These are phyloP conservation scores for Oryzias woworae DNA, from an alignment of 2,113 vertebrate genomes.

Conservation along the genomic window DNA sequence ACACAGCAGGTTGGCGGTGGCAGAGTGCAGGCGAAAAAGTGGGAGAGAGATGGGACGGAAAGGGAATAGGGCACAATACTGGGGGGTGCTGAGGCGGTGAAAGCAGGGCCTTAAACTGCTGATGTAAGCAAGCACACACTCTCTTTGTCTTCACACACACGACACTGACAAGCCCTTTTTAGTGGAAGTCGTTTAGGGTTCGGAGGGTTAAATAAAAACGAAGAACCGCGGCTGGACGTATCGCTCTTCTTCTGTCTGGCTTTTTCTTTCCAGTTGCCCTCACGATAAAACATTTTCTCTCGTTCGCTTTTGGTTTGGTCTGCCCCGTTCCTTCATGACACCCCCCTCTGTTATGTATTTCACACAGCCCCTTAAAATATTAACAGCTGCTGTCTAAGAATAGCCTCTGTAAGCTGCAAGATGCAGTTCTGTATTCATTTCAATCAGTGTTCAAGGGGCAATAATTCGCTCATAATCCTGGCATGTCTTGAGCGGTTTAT, in stretches of 20 bases:
- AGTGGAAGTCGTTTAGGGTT: constrained; percentile 62
- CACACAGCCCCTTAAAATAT: constrained; percentile 52
- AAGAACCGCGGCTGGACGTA: constrained; percentile 39
- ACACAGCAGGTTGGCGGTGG: constrained; percentile 33
- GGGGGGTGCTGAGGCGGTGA: constrained; percentile 75
- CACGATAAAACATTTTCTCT: constrained; percentile 41
- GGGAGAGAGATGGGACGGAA: constrained; percentile 62
- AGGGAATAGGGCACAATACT: constrained; percentile 64
- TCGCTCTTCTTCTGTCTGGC: constrained; percentile 38
- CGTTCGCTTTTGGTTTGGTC: constrained; percentile 8
- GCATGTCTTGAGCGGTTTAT: constrained; percentile 48
- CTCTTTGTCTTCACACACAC: constrained; percentile 38
- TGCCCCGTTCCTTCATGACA: not conserved
- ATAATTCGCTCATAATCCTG: constrained; percentile 41
- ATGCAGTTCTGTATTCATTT: constrained; percentile 50
- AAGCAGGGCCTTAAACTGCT: constrained; percentile 70
- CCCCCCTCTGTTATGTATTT: constrained; percentile 33
- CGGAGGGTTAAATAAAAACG: constrained; percentile 68
- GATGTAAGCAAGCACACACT: constrained; percentile 68
- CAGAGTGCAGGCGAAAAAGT: constrained; percentile 42
- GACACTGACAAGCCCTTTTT: constrained; percentile 61
- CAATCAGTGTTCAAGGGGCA: constrained; percentile 58
- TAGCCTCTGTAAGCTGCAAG: constrained; percentile 25
- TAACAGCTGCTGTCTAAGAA: constrained; percentile 41
- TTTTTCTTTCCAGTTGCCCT: constrained; percentile 23